Conservation (phyloP, 2,113 vertebrate genomes). For the Leucopternis melanops region DNA sequence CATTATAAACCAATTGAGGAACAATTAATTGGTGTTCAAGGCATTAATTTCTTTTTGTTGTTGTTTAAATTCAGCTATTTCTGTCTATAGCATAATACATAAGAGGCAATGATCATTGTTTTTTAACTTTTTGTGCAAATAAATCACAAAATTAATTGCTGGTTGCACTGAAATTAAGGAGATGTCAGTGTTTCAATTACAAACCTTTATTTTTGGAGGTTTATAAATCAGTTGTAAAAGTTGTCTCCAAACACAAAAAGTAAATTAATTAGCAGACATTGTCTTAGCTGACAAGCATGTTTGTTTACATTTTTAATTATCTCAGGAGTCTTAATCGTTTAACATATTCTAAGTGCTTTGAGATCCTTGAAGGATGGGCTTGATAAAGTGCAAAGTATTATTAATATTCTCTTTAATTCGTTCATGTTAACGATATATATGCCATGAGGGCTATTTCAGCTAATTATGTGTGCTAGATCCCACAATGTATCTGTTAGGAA, state of each 20-base stretch:
- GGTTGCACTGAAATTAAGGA: slow-evolving; percentile 5
- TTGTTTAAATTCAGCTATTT: slow-evolving; percentile 6
- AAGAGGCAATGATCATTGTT: background rate
- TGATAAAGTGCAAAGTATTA: background rate
- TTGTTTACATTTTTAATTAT: slow-evolving; percentile 48
- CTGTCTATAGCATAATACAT: background rate
- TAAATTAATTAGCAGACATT: slow-evolving; percentile 28
- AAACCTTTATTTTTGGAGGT: background rate
- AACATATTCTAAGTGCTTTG: background rate
- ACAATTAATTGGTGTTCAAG: background rate
- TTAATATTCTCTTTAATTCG: background rate
- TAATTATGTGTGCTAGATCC: background rate
- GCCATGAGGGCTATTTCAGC: background rate
- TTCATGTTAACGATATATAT: background rate
- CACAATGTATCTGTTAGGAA: background rate
- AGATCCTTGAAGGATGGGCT: background rate
- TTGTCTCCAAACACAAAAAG: slow-evolving; percentile 4
- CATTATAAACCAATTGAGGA: background rate
- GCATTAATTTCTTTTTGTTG: background rate
- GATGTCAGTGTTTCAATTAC: slow-evolving; percentile 5
- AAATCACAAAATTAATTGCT: slow-evolving; percentile 34
- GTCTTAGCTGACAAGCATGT: slow-evolving; percentile 19
- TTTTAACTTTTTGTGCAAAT: slow-evolving; percentile 30
- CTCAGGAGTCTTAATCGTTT: slow-evolving; percentile 14
- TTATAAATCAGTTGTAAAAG: slow-evolving; percentile 15